Base-by-base conservation (phyloP, 2,797 vertebrate genomes). In the Periparus ater region DNA sequence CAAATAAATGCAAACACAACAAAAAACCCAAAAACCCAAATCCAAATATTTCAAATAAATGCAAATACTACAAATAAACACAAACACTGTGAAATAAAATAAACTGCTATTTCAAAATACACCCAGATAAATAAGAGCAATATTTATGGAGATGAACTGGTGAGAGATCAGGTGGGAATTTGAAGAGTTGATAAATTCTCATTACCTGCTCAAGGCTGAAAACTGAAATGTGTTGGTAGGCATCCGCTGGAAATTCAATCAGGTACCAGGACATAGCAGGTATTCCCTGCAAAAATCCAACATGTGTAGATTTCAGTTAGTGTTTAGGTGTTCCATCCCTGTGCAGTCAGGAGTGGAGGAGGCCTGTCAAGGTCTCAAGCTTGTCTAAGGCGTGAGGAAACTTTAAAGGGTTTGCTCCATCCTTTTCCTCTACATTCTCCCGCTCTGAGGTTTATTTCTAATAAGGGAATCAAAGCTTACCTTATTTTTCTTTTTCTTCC, bases 101-200 rank as follows among this genome's bases (percentile, higher is more conserved):
- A 76, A 91, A 25, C 8, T 90, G 10, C 20, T 97, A 91, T 96
- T 97, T 96, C 75, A 75, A 96, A 96, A 94, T 89, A 21, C 21
- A 91, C 76, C 34, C 42, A 91, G 45, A 88, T 87, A 95, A 96
- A 96, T 89, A 95, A 87, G 19, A 95, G 6, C 17, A 95, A 84
- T 95, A 97, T 95, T 95, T 93, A 74, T 74, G 94, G 81, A 95
- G 94, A 95, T 54, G 15, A 18, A 78, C 38, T 84, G 50, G 82
- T 91, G 82, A 93, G 67, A 94, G 58, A 94, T 96, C 85, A 95
- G 55, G 67, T 95, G 74, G 89, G 85, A 95, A 95, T 94, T 63
- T 83, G 91, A 84, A 71, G 63, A 90, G 12, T 45, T 97, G 92
- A 97, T 96, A 95, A 96, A 96, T 97, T 96, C 94, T 96, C 90